These are phyloP conservation scores for Neolamprologus tretocephalus DNA, from an alignment of 2,113 vertebrate species.

Conservation along the genomic window DNA sequence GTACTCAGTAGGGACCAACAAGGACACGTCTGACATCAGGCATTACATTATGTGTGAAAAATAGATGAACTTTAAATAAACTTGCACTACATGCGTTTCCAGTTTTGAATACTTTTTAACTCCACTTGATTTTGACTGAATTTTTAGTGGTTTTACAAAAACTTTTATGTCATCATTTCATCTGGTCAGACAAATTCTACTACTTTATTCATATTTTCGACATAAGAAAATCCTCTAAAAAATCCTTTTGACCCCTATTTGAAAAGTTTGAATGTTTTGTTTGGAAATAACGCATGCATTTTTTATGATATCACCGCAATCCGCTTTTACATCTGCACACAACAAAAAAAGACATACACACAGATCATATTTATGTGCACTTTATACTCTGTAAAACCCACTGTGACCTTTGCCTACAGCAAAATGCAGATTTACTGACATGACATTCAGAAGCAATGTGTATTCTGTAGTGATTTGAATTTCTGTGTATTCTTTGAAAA, in stretches of 20 bases:
- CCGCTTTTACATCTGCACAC: neutral
- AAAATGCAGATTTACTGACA: neutral
- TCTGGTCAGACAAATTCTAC: neutral
- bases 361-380: neutral
- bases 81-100: neutral
- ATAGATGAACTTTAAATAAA: neutral
- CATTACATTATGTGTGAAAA: neutral
- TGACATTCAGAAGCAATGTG: neutral
- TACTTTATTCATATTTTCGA: neutral
- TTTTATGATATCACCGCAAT: neutral
- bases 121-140: neutral
- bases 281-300: neutral
- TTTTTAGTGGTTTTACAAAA: neutral
- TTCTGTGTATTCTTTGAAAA: neutral
- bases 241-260: neutral
- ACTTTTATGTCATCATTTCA: neutral
- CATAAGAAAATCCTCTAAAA: neutral
- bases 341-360: neutral
- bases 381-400: neutral
- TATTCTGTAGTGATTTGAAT: neutral
- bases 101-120: neutral
- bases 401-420: neutral
- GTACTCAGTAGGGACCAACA: neutral
- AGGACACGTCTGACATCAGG: neutral
- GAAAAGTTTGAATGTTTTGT: neutral